Evolutionary conservation across 2,797 vertebrate genomes (phyloP).

Genomic region (Novumbra hubbsi): DNA sequence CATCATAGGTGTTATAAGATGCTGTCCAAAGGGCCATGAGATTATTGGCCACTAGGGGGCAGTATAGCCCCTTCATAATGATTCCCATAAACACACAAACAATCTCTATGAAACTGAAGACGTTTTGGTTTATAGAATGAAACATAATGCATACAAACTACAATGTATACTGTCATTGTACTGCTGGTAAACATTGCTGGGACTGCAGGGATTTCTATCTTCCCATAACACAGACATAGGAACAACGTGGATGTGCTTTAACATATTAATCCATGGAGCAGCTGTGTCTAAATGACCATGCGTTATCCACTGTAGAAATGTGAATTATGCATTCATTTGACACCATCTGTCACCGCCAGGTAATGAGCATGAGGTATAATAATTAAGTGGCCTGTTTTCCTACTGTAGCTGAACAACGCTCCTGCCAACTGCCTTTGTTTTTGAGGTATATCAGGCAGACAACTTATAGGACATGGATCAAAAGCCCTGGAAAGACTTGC

Average conservation of each 20-base stretch:
- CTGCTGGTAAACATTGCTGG: neutral
- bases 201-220: neutral
- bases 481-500: slow-evolving; percentile 4
- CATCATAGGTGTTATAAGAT: neutral
- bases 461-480: slow-evolving; percentile 7
- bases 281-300: neutral
- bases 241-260: neutral
- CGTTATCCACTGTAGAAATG: neutral
- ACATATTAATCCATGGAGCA: neutral
- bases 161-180: too few species aligned
- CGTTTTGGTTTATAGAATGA: neutral
- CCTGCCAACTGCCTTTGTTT: neutral
- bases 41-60: neutral
- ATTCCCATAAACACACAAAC: neutral
- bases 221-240: neutral
- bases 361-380: neutral
- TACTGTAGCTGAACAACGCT: neutral
- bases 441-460: neutral
- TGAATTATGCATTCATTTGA: slow-evolving; percentile 3
- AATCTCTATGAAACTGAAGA: neutral
- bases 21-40: neutral
- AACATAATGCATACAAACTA: neutral
- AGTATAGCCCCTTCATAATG: slow-evolving; percentile 7
- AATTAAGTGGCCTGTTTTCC: neutral
- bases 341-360: slow-evolving; percentile 10